Evolutionary conservation across 53 echinoderm and acorn worm species (phyloP), one percentile per base, ranked within the genome.

Genomic region (Stichopus horrens): DNA sequence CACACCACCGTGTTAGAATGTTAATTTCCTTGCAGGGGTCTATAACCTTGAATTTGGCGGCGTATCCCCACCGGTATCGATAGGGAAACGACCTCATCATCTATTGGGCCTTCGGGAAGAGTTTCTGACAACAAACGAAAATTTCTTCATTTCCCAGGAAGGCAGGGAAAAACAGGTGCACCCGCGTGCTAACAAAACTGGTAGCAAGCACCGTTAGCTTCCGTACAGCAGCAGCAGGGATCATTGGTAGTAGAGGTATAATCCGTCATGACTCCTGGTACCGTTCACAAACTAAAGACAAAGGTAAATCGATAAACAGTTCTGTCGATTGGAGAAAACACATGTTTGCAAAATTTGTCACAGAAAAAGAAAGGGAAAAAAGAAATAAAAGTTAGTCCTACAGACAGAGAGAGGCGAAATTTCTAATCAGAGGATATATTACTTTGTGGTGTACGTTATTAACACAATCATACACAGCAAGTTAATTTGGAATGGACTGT

Each of bases 61-160:
- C 58, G 52, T 56, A 58, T 71, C 71, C 81, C 81, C 81, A 58
- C 81, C 53, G 81, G 81, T 81, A 54, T n/a, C 81, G 81, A 58
- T 58, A 55, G 81, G 58, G 81, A 81, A 81, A 81, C 81, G 20
- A 21, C 58, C 81, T 81, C 81, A 81, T 81, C 81, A 54, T 14
- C 56, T 81, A 56, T 81, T 81, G 81, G 81, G 81, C 81, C 81
- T 81, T 81, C 81, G 81, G 81, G 81, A 81, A 81, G 81, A 21
- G 58, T 58, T 81, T 81, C 57, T 57, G 56, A 81, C 57, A 58
- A 58, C 57, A 81, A 56, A 56, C 57, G 56, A 58, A 81, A 81
- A 56, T 58, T 56, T 18, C 81, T 58, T 58, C 21, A 57, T 56
- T 81, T 81, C 81, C 56, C 21, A 58, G 21, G 21, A 81, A 52